Conservation (phyloP, 1,140 invertebrate genomes). For the Kradibia gibbosae region DNA sequence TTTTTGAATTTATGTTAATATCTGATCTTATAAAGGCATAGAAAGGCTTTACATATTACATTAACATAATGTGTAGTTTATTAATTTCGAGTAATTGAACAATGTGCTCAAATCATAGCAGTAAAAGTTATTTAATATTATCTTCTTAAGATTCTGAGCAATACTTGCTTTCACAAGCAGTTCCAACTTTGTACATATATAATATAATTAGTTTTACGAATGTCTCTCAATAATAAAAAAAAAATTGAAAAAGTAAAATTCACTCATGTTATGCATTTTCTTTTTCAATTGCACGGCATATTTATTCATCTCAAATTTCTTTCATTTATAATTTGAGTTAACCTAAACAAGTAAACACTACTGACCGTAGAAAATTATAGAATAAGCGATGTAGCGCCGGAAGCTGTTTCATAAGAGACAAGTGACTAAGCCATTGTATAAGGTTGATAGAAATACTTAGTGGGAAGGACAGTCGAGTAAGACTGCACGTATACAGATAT, state of each 20-base stretch:
- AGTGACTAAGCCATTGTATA: conserved; percentile 58
- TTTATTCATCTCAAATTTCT: conserved; percentile 5
- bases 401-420: conserved; percentile 60
- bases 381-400: conserved; percentile 60
- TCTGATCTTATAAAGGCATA: too few species aligned
- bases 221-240: not conserved
- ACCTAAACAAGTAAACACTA: not conserved
- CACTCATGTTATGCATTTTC: not conserved
- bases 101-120: too few species aligned
- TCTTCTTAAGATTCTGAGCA: too few species aligned
- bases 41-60: too few species aligned
- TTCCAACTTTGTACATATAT: too few species aligned
- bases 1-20: too few species aligned
- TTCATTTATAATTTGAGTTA: conserved; percentile 1
- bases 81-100: too few species aligned
- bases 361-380: conserved; percentile 46
- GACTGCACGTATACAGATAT: not conserved
- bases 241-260: not conserved
- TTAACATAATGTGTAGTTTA: too few species aligned
- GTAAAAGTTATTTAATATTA: too few species aligned
- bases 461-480: not conserved
- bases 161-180: too few species aligned
- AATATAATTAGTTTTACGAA: too few species aligned
- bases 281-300: not conserved
- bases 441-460: conserved; percentile 27